Evolutionary conservation across 2,888 invertebrate species (phyloP).

Genomic region (Apamea monoglypha): DNA sequence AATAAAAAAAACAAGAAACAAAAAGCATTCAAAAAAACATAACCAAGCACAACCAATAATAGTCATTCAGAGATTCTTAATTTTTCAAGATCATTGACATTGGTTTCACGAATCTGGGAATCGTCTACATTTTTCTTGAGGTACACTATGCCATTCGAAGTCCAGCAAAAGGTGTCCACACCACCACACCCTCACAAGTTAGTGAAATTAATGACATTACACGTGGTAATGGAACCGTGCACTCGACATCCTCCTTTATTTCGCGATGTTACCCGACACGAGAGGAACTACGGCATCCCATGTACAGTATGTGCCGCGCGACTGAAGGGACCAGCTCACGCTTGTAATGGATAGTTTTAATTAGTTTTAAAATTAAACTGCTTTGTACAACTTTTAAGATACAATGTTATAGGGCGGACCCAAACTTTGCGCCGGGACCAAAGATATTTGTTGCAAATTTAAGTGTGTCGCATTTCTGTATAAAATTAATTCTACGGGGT

Average conservation of each 20-base stretch:
- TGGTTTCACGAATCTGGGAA: neutral
- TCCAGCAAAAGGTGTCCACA: too few relatives aligned
- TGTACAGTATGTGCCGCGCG: neutral
- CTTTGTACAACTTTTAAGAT: conserved; percentile 29
- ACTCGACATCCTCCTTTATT: neutral
- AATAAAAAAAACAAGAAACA: neutral
- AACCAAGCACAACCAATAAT: neutral
- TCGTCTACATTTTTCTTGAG: neutral
- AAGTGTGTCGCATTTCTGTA: neutral
- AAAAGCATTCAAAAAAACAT: neutral
- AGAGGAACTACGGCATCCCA: neutral
- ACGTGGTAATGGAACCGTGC: conserved; percentile 17
- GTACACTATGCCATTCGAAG: neutral
- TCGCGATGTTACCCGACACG: neutral
- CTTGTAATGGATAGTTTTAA: conserved; percentile 39
- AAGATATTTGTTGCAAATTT: conserved; percentile 18
- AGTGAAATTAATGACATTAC: conserved; percentile 2
- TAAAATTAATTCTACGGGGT: neutral
- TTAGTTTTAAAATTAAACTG: conserved; percentile 40
- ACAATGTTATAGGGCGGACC: conserved; percentile 13
- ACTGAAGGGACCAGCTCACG: neutral
- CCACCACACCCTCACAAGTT: neutral
- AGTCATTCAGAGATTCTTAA: neutral
- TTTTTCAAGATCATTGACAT: neutral
- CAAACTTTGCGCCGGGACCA: conserved; percentile 2